Conservation (phyloP, 2,888 invertebrate species). For the Nemoura dubitans region DNA sequence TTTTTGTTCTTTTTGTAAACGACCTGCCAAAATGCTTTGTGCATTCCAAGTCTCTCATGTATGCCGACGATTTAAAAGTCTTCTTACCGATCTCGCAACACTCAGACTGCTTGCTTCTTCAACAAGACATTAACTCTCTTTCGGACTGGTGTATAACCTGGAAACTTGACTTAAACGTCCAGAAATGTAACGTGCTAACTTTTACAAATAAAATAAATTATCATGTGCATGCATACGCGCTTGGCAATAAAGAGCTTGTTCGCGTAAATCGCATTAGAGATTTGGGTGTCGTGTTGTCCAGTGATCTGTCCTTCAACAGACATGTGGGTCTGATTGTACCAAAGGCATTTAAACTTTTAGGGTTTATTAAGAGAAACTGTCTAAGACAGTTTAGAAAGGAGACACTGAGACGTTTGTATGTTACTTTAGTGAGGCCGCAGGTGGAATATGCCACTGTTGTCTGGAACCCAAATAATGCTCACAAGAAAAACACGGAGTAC, state of each 20-base stretch:
- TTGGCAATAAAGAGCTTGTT: background rate
- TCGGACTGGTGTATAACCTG: constrained; percentile 2
- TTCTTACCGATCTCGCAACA: background rate
- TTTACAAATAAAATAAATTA: too few species aligned
- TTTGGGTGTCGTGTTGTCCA: background rate
- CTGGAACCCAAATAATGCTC: too few species aligned
- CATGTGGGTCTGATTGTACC: background rate
- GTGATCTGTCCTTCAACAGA: constrained; percentile 24
- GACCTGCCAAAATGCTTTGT: background rate
- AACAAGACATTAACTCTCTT: background rate
- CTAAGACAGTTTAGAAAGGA: too few species aligned
- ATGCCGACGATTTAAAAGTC: constrained; percentile 22
- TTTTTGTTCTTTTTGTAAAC: constrained; percentile 16
- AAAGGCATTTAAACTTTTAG: constrained; percentile 16
- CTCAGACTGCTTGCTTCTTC: background rate
- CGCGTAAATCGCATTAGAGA: background rate
- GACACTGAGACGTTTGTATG: too few species aligned
- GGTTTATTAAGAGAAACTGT: constrained; percentile 13
- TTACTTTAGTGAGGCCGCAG: too few species aligned
- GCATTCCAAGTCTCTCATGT: background rate
- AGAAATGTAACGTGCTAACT: too few species aligned
- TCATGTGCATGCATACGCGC: background rate
- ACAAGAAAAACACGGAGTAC: too few species aligned
- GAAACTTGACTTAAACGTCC: constrained; percentile 9
- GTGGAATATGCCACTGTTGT: too few species aligned